Evolutionary conservation across 2,888 invertebrate species (phyloP), one percentile per base, ranked within the genome.

Genomic region (Xanthia icteritia): DNA sequence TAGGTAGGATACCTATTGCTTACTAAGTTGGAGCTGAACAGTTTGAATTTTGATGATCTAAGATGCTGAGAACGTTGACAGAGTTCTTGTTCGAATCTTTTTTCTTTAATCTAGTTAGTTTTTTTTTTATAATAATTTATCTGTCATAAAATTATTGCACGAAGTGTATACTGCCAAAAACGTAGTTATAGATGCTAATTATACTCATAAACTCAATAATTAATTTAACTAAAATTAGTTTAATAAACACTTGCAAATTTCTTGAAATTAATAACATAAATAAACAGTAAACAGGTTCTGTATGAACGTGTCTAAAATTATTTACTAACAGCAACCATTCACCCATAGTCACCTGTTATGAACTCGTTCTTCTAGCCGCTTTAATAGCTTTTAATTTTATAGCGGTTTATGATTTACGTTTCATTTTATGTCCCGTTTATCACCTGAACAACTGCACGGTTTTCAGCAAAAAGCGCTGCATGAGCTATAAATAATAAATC

Each of bases 381-480:
- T 89, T 90, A 91, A 91, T 88, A 86, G 86, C 90, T 89, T 90
- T 87, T 89, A 89, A 90, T 90, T 93, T 92, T 92, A 92, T 89
- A 90, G 89, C 89, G 81, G 82, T 91, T 92, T 92, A 92, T 93
- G 91, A 94, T 93, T 94, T 92, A 93, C 86, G 91, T 82, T 82
- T 87, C 86, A 89, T 89, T 89, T 93, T 91, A 92, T 89, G 92
- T 86, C 81, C 87, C 82, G 89, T 92, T 92, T 92, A 92, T 91
- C 91, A 91, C 90, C 90, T 88, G 88, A 86, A 90, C 89, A 90
- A 92, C 90, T 91, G 89, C 89, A 90, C 79, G 84, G 87, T 82
- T 89, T 90, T 90, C 88, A 90, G 90, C 91, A 91, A 91, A 92
- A 88, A 79, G 79, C 83, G 71, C 78, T 73, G 73, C 71, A 76